Conservation (phyloP, 1,140 invertebrate species). For the Bicyclus anynana region DNA sequence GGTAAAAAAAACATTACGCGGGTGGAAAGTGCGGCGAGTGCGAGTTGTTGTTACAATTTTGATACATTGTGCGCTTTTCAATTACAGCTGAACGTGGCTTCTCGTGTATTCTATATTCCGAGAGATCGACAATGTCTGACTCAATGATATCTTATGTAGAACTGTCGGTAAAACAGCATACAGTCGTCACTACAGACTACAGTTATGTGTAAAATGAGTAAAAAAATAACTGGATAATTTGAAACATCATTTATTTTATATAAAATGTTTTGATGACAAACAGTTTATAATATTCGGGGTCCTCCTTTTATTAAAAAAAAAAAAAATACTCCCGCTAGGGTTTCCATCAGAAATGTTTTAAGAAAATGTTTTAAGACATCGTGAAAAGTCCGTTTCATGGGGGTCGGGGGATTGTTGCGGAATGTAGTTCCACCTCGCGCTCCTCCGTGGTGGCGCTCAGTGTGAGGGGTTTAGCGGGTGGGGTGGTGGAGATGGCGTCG, state of each 20-base stretch:
- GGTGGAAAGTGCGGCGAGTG: too few relatives aligned
- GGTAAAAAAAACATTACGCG: too few relatives aligned
- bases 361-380: constrained; percentile 76
- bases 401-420: constrained; percentile 68
- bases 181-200: too few relatives aligned
- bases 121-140: too few relatives aligned
- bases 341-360: constrained; percentile 65
- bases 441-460: constrained; percentile 36
- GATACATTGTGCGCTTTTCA: too few relatives aligned
- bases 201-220: constrained; percentile 9
- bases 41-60: too few relatives aligned
- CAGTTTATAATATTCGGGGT: constrained; percentile 75
- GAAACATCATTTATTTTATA: constrained; percentile 76
- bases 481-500: constrained; percentile 26
- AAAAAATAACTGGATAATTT: constrained; percentile 39
- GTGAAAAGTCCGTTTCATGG: constrained; percentile 70
- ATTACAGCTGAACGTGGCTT: too few relatives aligned
- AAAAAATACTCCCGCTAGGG: constrained; percentile 54
- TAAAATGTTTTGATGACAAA: constrained; percentile 77
- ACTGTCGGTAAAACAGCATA: too few relatives aligned
- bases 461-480: constrained; percentile 18
- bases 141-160: too few relatives aligned
- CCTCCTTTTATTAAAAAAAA: too few relatives aligned
- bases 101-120: too few relatives aligned
- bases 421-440: constrained; percentile 69